Percentiles rank a stretch among this genome's conserved stretches.
Evolutionary conservation across 2,113 vertebrate species (phyloP).

Genomic region (Merops nubicus): DNA sequence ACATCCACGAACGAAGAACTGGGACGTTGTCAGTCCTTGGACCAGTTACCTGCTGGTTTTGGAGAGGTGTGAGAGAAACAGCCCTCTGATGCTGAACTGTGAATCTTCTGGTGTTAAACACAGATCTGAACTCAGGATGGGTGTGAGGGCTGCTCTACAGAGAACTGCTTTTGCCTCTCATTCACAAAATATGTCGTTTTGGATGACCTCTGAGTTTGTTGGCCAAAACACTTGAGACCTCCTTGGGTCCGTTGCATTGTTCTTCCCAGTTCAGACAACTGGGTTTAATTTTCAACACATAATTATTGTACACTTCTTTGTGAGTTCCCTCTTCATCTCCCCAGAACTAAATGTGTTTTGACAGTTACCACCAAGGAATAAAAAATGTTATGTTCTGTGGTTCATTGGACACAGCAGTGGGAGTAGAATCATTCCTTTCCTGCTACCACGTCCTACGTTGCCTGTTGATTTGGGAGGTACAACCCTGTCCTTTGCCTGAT

Average conservation of each 20-base stretch:
- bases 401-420: neutral
- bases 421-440: neutral
- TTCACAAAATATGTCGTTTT: constrained; percentile 2
- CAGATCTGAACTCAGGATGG: neutral
- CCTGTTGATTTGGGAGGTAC: neutral
- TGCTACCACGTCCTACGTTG: neutral
- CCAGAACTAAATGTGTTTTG: constrained; percentile 38
- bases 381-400: neutral
- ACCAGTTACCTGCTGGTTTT: neutral
- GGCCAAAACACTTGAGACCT: constrained; percentile 35
- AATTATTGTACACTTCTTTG: constrained; percentile 48
- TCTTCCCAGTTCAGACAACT: constrained; percentile 40
- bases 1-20: neutral
- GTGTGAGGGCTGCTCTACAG: neutral
- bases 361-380: constrained; percentile 49
- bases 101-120: neutral
- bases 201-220: constrained; percentile 27
- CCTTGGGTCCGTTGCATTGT: constrained; percentile 47
- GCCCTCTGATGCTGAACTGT: neutral
- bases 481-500: neutral
- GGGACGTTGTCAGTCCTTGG: neutral
- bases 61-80: neutral
- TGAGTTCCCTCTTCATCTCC: constrained; percentile 7
- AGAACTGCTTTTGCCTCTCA: neutral
- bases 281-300: constrained; percentile 59